Percentiles rank a stretch among this genome's conserved stretches.
Conservation (phyloP, 2,113 vertebrate species). For the Anguilla rostrata region DNA sequence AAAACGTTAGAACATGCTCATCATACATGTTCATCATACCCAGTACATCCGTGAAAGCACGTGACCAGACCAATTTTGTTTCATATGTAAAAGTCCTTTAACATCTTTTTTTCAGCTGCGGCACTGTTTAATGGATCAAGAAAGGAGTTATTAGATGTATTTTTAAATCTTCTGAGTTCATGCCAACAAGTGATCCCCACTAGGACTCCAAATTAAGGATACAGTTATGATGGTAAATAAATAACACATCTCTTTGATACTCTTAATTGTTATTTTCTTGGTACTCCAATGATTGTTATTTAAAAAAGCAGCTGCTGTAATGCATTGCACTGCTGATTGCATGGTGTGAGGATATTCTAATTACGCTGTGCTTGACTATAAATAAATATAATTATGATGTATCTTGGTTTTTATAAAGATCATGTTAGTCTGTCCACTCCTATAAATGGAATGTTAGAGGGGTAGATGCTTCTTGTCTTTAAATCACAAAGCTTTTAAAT, state of each 20-base stretch:
- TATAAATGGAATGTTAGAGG: constrained; percentile 11
- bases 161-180: constrained; percentile 21
- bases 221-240: constrained; percentile 20
- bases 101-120: background rate
- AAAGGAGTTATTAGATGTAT: constrained; percentile 14
- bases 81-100: too few species aligned
- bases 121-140: constrained; percentile 9
- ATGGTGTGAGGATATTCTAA: constrained; percentile 34
- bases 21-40: too few species aligned
- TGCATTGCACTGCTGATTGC: constrained; percentile 37
- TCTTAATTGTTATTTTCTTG: constrained; percentile 25
- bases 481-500: too few species aligned
- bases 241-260: constrained; percentile 8
- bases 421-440: constrained; percentile 18
- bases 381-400: constrained; percentile 41
- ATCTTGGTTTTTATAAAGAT: constrained; percentile 32
- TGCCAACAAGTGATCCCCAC: constrained; percentile 13
- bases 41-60: too few species aligned
- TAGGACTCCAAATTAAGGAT: constrained; percentile 2
- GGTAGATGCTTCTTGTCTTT: constrained; percentile 28
- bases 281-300: constrained; percentile 27
- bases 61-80: too few species aligned
- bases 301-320: constrained; percentile 21
- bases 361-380: constrained; percentile 35
- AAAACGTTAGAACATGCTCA: too few species aligned